Percentiles rank a stretch among this genome's conserved stretches.
Conservation (phyloP, 2,888 invertebrate genomes). For the Spilarctia lutea region DNA sequence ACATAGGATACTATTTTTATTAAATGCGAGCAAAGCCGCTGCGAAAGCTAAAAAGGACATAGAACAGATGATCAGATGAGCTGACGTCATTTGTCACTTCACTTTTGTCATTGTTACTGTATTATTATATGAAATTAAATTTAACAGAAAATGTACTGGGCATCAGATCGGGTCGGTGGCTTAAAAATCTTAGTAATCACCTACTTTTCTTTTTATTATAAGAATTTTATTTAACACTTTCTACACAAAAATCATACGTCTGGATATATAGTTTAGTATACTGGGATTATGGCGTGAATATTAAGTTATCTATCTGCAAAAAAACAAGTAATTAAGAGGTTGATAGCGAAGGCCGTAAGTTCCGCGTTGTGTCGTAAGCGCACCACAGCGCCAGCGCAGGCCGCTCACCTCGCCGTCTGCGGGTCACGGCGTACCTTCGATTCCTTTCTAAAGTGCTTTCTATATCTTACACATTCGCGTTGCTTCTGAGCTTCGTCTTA, state of each 20-base stretch:
- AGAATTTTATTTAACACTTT: background rate
- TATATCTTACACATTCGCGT: conserved; percentile 72
- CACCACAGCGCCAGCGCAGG: conserved; percentile 56
- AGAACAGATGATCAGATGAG: background rate
- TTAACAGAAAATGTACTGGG: background rate
- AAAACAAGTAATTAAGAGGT: conserved; percentile 80
- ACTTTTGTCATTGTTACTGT: background rate
- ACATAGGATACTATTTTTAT: too few species aligned
- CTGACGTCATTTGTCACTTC: background rate
- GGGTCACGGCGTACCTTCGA: conserved; percentile 82
- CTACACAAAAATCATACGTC: background rate
- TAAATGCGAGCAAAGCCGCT: too few species aligned
- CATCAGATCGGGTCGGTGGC: background rate
- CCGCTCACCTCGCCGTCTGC: conserved; percentile 77
- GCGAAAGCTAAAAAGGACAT: too few species aligned
- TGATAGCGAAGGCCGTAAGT: conserved; percentile 82
- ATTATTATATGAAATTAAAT: background rate
- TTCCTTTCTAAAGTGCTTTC: conserved; percentile 86
- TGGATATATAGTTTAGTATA: conserved; percentile 16
- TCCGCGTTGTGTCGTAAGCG: conserved; percentile 78
- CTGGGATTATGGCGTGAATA: background rate
- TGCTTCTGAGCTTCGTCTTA: conserved; percentile 68
- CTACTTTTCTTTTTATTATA: conserved; percentile 1
- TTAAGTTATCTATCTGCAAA: conserved; percentile 63
- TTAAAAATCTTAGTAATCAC: background rate